Evolutionary conservation across 2,888 invertebrate species (phyloP).

Genomic region (Heliconius hortense): DNA sequence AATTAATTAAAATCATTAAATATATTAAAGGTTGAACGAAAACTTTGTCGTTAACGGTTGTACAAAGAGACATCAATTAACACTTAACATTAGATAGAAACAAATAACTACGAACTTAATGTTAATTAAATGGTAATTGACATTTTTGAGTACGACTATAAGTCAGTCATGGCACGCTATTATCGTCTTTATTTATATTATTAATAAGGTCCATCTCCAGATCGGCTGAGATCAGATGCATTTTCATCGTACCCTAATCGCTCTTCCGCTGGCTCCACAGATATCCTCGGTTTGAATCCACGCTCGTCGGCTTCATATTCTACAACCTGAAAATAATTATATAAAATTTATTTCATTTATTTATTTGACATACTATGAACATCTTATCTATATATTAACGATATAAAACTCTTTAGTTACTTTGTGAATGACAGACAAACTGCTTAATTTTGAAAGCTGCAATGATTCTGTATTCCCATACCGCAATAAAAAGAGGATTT

Average conservation of each 20-base stretch:
- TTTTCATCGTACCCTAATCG: slow-evolving; percentile 64
- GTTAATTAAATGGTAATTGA: neutral
- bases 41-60: neutral
- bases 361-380: neutral
- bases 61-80: neutral
- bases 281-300: slow-evolving; percentile 86
- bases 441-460: no score
- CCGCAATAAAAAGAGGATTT: no score
- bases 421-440: no score
- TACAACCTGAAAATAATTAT: slow-evolving; percentile 74
- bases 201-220: slow-evolving; percentile 65
- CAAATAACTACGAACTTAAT: neutral
- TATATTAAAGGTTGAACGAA: slow-evolving; percentile 6
- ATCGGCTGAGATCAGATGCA: slow-evolving; percentile 57
- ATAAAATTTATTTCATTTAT: neutral
- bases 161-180: slow-evolving; percentile 9
- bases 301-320: slow-evolving; percentile 87
- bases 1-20: neutral
- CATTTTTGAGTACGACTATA: neutral
- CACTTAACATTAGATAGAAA: neutral
- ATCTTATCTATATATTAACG: no score
- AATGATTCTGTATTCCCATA: no score
- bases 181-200: slow-evolving; percentile 6
- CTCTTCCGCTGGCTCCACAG: slow-evolving; percentile 66
- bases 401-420: no score